A percentile compares a stretch with the other conserved stretches of the same genome.
phyloP scores from a whole-genome alignment of 2,888 invertebrate genomes.

The Dione juno region DNA sequence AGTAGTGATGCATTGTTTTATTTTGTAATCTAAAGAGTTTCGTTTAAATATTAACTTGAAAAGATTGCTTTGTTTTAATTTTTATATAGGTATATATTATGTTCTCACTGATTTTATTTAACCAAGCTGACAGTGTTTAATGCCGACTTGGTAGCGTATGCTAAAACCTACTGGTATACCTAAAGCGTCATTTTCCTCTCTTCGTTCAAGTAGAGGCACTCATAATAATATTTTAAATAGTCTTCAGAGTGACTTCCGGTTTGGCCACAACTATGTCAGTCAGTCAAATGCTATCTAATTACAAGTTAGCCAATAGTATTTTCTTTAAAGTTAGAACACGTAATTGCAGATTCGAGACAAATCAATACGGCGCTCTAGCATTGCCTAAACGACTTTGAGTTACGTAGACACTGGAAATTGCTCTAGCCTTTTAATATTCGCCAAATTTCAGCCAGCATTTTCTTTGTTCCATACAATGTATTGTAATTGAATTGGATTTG shows the following conservation, averaged over 20 bases:
- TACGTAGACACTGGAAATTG: not conserved
- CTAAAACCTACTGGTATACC: too few species aligned
- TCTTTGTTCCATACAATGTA: constrained; percentile 33
- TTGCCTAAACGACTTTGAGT: not conserved
- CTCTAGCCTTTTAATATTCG: not conserved
- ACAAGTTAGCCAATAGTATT: too few species aligned
- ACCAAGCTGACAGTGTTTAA: too few species aligned
- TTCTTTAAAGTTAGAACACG: too few species aligned
- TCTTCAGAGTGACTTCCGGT: too few species aligned
- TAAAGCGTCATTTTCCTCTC: too few species aligned
- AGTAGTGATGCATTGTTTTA: constrained; percentile 11
- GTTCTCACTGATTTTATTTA: too few species aligned
- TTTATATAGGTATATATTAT: not conserved
- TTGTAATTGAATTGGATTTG: constrained; percentile 33
- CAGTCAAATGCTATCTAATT: too few species aligned
- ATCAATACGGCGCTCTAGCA: not conserved
- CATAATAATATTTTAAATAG: too few species aligned
- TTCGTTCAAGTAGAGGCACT: too few species aligned
- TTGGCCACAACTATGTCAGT: too few species aligned
- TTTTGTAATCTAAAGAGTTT: not conserved
- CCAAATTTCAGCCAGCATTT: constrained; percentile 24
- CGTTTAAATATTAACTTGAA: not conserved
- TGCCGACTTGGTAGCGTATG: too few species aligned
- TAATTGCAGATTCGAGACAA: not conserved
- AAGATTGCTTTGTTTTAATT: not conserved